Evolutionary conservation across 2,113 vertebrate species (phyloP).

Genomic region (Thalassoma bifasciatum): DNA sequence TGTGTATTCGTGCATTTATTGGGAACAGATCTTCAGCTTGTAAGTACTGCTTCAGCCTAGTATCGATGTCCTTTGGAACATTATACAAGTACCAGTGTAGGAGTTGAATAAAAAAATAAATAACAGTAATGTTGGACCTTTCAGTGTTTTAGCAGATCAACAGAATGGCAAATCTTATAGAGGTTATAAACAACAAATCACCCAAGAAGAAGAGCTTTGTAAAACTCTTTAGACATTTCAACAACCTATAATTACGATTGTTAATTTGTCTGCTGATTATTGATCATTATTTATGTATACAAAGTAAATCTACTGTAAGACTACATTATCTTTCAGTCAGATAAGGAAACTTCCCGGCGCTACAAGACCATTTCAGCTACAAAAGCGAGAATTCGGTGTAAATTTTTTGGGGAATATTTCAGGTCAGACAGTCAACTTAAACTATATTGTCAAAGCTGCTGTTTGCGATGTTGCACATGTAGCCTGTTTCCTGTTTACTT

Average conservation of each 20-base stretch:
- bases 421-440: too few species aligned
- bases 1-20: not conserved
- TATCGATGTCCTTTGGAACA: not conserved
- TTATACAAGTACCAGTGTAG: not conserved
- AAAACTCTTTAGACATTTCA: too few species aligned
- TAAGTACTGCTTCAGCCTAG: not conserved
- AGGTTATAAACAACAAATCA: too few species aligned
- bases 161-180: too few species aligned
- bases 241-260: not conserved
- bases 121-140: too few species aligned
- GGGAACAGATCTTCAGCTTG: not conserved
- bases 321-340: not conserved
- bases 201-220: too few species aligned
- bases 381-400: not conserved
- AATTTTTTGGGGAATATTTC: too few species aligned
- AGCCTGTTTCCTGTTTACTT: too few species aligned
- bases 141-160: too few species aligned
- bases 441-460: too few species aligned
- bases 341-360: not conserved
- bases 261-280: not conserved
- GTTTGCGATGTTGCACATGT: too few species aligned
- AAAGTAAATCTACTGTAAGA: not conserved
- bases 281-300: not conserved
- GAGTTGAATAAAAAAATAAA: not conserved
- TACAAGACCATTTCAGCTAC: not conserved